A percentile compares a stretch with the other conserved stretches of the same genome.
These are phyloP conservation scores for Heliangelus exortis DNA, from an alignment of 2,797 vertebrate species.

Conservation along the genomic window DNA sequence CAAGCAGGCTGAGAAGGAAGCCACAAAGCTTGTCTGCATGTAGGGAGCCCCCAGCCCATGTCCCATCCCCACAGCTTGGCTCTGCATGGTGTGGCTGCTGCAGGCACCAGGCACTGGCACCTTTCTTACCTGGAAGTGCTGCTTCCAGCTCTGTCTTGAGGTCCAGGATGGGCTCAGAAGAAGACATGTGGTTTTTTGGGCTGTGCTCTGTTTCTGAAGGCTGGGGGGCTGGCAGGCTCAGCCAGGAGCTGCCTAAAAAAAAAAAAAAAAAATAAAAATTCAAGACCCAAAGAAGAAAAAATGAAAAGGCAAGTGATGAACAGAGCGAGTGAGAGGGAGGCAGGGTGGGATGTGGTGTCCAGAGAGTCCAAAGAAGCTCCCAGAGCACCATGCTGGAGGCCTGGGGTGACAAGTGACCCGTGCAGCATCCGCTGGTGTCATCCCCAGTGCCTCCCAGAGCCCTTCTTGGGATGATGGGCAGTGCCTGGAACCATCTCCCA, in stretches of 20 bases:
- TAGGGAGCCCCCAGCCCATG: not conserved
- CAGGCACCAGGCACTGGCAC: rapidly evolving
- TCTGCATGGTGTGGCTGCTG: not conserved
- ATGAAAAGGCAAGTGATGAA: not conserved
- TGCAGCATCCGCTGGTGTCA: not conserved
- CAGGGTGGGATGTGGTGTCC: too few species aligned
- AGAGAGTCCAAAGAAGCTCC: not conserved
- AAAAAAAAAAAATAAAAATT: not conserved
- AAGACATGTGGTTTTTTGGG: conserved; percentile 1
- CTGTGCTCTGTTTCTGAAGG: not conserved
- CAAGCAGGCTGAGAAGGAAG: not conserved
- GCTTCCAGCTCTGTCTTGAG: not conserved
- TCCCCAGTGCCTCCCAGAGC: not conserved
- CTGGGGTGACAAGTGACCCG: rapidly evolving
- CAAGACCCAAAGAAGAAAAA: not conserved
- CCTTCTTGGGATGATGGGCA: too few species aligned
- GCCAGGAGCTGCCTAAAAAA: conserved; percentile 50
- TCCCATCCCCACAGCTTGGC: not conserved
- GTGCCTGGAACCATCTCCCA: not conserved
- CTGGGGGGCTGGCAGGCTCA: not conserved
- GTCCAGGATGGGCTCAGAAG: conserved; percentile 61
- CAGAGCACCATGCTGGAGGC: rapidly evolving
- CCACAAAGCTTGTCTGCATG: not conserved
- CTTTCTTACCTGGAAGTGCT: conserved; percentile 3
- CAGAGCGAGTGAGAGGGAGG: not conserved